Conservation (phyloP, 2,113 vertebrate species). For the Albula glossodonta region DNA sequence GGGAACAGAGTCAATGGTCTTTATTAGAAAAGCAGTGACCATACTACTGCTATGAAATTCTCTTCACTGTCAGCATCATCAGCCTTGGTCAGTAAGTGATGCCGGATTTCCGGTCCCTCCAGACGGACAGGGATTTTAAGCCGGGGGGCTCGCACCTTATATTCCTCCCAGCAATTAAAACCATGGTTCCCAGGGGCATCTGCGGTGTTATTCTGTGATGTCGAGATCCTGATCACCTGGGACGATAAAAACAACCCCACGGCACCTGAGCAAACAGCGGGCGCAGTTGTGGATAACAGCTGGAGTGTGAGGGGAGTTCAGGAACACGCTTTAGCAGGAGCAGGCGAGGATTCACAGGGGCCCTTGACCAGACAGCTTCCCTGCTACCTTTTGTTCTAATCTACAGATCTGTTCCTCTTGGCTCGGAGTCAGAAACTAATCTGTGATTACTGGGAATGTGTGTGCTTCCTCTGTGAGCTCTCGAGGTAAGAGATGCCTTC, state of each 20-base stretch:
- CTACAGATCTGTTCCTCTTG: conserved; percentile 34
- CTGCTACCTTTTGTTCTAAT: conserved; percentile 38
- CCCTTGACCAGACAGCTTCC: conserved; percentile 16
- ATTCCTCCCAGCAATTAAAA: conserved; percentile 26
- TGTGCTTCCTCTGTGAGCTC: neutral
- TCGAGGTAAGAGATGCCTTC: too few species aligned
- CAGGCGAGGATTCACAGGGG: neutral
- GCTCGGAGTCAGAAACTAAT: conserved; percentile 47
- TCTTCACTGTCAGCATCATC: conserved; percentile 58
- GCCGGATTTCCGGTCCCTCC: conserved; percentile 44
- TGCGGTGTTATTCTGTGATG: conserved; percentile 47
- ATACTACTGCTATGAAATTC: conserved; percentile 39
- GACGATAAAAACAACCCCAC: conserved; percentile 27
- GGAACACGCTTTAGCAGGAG: conserved; percentile 21
- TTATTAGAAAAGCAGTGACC: conserved; percentile 28
- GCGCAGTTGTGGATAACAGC: conserved; percentile 41
- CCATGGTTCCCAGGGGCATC: conserved; percentile 43
- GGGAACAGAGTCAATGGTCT: conserved; percentile 44
- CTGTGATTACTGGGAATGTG: neutral
- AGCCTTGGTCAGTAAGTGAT: conserved; percentile 40
- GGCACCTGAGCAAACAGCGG: conserved; percentile 64
- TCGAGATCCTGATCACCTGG: conserved; percentile 40
- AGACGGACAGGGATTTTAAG: conserved; percentile 43
- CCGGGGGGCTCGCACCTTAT: conserved; percentile 29
- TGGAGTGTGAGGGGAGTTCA: conserved; percentile 34